Evolutionary conservation across 2,797 vertebrate species (phyloP), one percentile per base, ranked within the genome.

Genomic region (Borostomias antarcticus): DNA sequence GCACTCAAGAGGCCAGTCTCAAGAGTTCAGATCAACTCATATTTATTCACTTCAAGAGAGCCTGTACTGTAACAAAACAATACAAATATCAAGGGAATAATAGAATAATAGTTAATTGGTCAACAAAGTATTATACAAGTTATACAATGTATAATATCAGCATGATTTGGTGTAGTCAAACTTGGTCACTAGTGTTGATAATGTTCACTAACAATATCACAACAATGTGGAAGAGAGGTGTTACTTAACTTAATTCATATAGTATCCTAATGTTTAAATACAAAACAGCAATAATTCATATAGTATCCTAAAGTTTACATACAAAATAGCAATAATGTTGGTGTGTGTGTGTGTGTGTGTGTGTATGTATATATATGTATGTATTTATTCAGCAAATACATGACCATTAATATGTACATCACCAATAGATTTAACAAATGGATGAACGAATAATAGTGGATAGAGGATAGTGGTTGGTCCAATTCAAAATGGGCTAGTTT

Each of bases 111-210:
- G 4, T 50, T 28, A 15, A 37, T 26, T 37, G 57, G 19, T 40
- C 4, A 57, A 32, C 61, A 28, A 69, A 8, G 9, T 4, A 4
- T 35, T 48, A 43, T 51, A 43, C 32, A 50, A 50, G 40, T 62
- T 48, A 57, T 19, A 57, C 32, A 50, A 19, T 17, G 35, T 5
- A 1, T 37, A 37, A 1, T 43, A 28, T 28, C 40, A 45, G 40
- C 40, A 45, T 45, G 15, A 45, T 45, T n/a, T 51, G 23, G 1
- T 13, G 4, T 10, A 10, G 21, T 51, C 1, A 51, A 47, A 45
- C 15, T 45, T n/a, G n/a, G 9, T 58, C 60, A 76, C 50, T 19
- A 2, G 37, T 63, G 28, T 69, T 51, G 76, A 21, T 59, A 51
- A 15, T n/a, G 40, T 17, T 45, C 15, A 45, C 40, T 45, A n/a